Evolutionary conservation across 1,140 invertebrate species (phyloP).

Genomic region (Pemphigus obesinymphae): DNA sequence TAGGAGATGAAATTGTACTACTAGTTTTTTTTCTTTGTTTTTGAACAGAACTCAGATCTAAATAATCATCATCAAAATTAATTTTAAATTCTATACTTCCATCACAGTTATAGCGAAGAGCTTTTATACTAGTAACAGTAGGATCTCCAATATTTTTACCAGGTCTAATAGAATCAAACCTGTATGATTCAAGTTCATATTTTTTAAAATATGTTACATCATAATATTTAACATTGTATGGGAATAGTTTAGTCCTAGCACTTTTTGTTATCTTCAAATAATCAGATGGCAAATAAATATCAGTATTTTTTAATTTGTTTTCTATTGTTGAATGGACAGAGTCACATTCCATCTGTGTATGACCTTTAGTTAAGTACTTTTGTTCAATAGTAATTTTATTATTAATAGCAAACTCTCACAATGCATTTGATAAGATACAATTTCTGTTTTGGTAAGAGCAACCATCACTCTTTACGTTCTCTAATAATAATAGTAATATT

Average conservation of each 20-base stretch:
- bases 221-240: slow-evolving; percentile 43
- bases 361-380: slow-evolving; percentile 49
- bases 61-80: background rate
- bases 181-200: slow-evolving; percentile 37
- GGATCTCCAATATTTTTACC: slow-evolving; percentile 41
- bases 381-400: slow-evolving; percentile 46
- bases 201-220: slow-evolving; percentile 42
- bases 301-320: slow-evolving; percentile 32
- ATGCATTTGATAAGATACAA: slow-evolving; percentile 46
- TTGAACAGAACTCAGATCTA: too few relatives aligned
- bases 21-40: too few relatives aligned
- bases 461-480: slow-evolving; percentile 48
- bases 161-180: slow-evolving; percentile 36
- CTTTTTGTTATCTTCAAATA: background rate
- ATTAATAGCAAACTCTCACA: slow-evolving; percentile 42
- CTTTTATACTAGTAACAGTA: slow-evolving; percentile 34
- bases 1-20: too few relatives aligned
- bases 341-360: slow-evolving; percentile 50
- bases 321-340: slow-evolving; percentile 45
- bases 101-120: slow-evolving; percentile 15
- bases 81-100: background rate
- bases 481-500: too few relatives aligned
- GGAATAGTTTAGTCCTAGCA: slow-evolving; percentile 28
- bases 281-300: background rate
- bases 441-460: slow-evolving; percentile 49